These are phyloP conservation scores for Sinohyriopsis cumingii DNA, from an alignment of 2,888 invertebrate genomes.

Conservation along the genomic window DNA sequence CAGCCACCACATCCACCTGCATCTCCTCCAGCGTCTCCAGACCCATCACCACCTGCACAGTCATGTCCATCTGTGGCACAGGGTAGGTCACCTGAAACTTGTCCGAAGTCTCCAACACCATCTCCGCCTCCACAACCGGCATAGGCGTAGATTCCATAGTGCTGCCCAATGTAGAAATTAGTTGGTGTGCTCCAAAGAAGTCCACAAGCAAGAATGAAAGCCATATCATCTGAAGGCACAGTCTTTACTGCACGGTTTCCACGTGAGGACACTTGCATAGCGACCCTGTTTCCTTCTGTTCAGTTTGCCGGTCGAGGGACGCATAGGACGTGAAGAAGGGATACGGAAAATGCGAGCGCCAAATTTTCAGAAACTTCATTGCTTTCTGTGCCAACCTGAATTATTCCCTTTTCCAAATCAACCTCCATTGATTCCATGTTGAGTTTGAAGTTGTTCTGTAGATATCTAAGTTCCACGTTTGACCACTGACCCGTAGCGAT, in stretches of 20 bases:
- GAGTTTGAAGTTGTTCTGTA: conserved; percentile 13
- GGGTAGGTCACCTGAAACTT: background rate
- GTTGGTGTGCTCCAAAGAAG: conserved; percentile 65
- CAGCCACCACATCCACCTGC: background rate
- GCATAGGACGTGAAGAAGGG: conserved; percentile 73
- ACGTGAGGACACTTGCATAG: background rate
- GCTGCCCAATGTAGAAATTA: conserved; percentile 45
- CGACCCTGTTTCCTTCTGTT: conserved; percentile 5
- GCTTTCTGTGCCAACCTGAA: conserved; percentile 27
- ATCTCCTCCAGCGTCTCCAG: background rate
- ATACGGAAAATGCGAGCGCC: conserved; percentile 72
- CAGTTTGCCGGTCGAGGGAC: conserved; percentile 67
- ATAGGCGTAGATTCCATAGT: background rate
- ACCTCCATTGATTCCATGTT: conserved; percentile 24
- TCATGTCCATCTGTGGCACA: conserved; percentile 1
- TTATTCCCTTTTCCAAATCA: conserved; percentile 46
- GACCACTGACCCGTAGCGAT: conserved; percentile 18
- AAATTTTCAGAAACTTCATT: conserved; percentile 71
- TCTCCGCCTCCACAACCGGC: background rate
- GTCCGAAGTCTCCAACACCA: conserved; percentile 1
- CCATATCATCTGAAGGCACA: conserved; percentile 53
- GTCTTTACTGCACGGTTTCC: conserved; percentile 28
- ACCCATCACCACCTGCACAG: conserved; percentile 2
- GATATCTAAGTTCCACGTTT: conserved; percentile 20
- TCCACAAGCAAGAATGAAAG: conserved; percentile 71